phyloP scores from a whole-genome alignment of 2,888 invertebrate species.

The Conops quadrifasciatus region DNA sequence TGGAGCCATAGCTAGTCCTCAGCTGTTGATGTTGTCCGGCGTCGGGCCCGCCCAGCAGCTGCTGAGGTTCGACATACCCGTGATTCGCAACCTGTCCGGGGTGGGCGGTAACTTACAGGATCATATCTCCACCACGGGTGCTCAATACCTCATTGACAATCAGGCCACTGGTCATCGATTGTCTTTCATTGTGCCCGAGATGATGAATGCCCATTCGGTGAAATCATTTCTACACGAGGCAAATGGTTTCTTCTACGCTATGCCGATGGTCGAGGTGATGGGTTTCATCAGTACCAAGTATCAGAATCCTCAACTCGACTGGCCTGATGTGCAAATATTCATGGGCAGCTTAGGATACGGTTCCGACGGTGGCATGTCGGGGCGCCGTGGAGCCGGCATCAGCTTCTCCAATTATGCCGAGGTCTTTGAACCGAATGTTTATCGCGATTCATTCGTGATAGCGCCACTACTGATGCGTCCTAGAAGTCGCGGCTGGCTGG shows the following conservation, averaged over 20 bases:
- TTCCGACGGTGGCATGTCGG: constrained; percentile 80
- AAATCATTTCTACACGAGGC: constrained; percentile 71
- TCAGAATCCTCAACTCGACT: constrained; percentile 72
- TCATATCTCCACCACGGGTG: constrained; percentile 82
- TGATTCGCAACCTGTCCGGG: constrained; percentile 73
- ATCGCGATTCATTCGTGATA: constrained; percentile 74
- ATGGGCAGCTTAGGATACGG: constrained; percentile 79
- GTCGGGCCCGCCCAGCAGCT: constrained; percentile 76
- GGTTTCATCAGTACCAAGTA: constrained; percentile 80
- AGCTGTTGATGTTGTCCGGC: constrained; percentile 86
- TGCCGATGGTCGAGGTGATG: constrained; percentile 82
- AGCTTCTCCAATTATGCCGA: constrained; percentile 74
- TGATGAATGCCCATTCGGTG: constrained; percentile 71
- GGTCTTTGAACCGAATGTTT: constrained; percentile 76
- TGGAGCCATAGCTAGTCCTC: constrained; percentile 85
- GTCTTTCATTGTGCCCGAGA: constrained; percentile 75
- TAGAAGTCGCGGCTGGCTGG: constrained; percentile 74
- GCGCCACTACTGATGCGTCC: constrained; percentile 78
- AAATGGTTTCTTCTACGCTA: constrained; percentile 75
- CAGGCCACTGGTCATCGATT: constrained; percentile 69
- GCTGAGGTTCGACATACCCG: constrained; percentile 69
- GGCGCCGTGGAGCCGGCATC: constrained; percentile 74
- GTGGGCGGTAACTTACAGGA: constrained; percentile 86
- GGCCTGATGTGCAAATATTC: constrained; percentile 83
- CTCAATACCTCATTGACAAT: constrained; percentile 76